Conservation (phyloP, 2,888 invertebrate genomes). For the Stegophylla sp. region DNA sequence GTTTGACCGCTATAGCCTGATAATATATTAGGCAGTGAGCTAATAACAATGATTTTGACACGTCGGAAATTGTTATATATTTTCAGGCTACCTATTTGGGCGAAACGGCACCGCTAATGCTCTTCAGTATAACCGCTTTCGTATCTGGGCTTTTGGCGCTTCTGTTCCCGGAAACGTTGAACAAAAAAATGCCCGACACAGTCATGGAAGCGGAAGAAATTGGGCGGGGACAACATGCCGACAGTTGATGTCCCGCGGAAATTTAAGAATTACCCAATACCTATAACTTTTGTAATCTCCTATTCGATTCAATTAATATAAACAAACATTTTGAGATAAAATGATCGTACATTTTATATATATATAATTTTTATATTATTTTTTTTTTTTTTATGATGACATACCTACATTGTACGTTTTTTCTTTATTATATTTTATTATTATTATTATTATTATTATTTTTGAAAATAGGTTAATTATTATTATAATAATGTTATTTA, state of each 20-base stretch:
- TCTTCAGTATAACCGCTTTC: slow-evolving; percentile 72
- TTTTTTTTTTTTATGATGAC: too few species aligned
- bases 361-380: too few species aligned
- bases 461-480: too few species aligned
- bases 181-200: slow-evolving; percentile 72
- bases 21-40: too few species aligned
- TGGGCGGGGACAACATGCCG: slow-evolving; percentile 2
- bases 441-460: too few species aligned
- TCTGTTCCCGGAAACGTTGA: slow-evolving; percentile 76
- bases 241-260: neutral
- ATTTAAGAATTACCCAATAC: neutral
- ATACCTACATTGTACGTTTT: too few species aligned
- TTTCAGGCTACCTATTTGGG: slow-evolving; percentile 61
- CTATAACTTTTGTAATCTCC: neutral
- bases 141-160: slow-evolving; percentile 71
- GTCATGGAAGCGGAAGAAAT: slow-evolving; percentile 71
- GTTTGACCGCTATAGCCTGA: too few species aligned
- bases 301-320: neutral
- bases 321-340: neutral
- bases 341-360: neutral
- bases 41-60: too few species aligned
- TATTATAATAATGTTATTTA: too few species aligned
- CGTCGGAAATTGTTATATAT: neutral
- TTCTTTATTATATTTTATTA: too few species aligned
- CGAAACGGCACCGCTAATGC: slow-evolving; percentile 70